Evolutionary conservation across 2,797 vertebrate genomes (phyloP).

Genomic region (Garrulus glandarius): DNA sequence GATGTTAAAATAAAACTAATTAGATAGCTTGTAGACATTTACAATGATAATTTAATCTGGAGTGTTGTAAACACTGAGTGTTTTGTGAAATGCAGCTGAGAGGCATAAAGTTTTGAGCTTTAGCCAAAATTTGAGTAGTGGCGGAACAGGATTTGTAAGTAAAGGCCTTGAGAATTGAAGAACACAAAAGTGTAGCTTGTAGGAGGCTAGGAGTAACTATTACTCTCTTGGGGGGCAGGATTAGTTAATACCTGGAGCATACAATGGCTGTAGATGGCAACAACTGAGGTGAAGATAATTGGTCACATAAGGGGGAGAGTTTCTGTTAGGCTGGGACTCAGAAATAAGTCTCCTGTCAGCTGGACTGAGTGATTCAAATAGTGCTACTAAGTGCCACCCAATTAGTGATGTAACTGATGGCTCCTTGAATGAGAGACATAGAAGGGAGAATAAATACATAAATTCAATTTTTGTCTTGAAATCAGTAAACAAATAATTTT

Average conservation of each 20-base stretch:
- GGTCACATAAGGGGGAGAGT: not conserved
- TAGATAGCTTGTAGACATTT: not conserved
- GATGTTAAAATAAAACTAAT: not conserved
- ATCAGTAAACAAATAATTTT: not conserved
- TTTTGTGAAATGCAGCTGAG: not conserved
- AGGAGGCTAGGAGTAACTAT: not conserved
- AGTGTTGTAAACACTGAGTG: not conserved
- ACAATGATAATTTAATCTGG: not conserved
- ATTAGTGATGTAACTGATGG: not conserved
- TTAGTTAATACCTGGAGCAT: not conserved
- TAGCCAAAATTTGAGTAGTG: not conserved
- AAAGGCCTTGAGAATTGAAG: not conserved
- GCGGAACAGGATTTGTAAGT: not conserved
- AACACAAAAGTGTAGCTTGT: not conserved
- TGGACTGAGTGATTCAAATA: not conserved
- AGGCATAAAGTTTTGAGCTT: slow-evolving; percentile 6
- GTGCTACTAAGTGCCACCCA: not conserved
- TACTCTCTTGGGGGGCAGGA: not conserved
- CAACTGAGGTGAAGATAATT: not conserved
- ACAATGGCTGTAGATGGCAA: not conserved
- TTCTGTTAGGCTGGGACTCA: not conserved
- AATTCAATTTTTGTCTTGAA: not conserved
- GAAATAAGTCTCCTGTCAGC: not conserved
- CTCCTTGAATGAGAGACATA: not conserved
- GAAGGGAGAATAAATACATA: not conserved